These are phyloP conservation scores for Andrena flavipes DNA, from an alignment of 2,888 invertebrate species.

Conservation along the genomic window DNA sequence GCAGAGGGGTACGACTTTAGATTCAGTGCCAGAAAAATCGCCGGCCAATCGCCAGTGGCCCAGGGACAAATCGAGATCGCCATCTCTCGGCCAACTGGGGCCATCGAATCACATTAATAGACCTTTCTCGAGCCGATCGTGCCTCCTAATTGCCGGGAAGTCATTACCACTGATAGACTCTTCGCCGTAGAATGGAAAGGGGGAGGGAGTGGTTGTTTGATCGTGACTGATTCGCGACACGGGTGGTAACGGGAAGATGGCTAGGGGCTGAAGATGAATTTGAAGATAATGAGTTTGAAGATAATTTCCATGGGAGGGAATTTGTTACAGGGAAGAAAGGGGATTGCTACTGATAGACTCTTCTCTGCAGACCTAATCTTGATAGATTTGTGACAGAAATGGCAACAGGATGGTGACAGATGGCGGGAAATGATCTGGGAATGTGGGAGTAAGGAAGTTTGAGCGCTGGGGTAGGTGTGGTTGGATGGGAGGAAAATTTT, in stretches of 20 bases:
- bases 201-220: not conserved
- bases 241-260: not conserved
- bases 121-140: constrained; percentile 43
- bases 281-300: too few species aligned
- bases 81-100: constrained; percentile 63
- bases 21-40: constrained; percentile 64
- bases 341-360: not conserved
- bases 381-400: too few species aligned
- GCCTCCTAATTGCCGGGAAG: constrained; percentile 26
- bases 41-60: constrained; percentile 61
- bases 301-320: too few species aligned
- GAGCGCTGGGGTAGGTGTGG: not conserved
- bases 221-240: not conserved
- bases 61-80: constrained; percentile 68
- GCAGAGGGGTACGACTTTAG: constrained; percentile 58
- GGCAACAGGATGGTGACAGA: too few species aligned
- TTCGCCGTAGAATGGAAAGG: not conserved
- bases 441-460: not conserved
- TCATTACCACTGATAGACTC: constrained; percentile 21
- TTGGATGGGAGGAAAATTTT: constrained; percentile 1
- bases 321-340: not conserved
- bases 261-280: not conserved
- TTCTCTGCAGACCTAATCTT: too few species aligned
- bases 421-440: too few species aligned
- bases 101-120: constrained; percentile 63